A percentile compares a stretch with the other conserved stretches of the same genome.
Evolutionary conservation across 1,140 invertebrate species (phyloP).

Genomic region (Eupristina koningsbergeri): DNA sequence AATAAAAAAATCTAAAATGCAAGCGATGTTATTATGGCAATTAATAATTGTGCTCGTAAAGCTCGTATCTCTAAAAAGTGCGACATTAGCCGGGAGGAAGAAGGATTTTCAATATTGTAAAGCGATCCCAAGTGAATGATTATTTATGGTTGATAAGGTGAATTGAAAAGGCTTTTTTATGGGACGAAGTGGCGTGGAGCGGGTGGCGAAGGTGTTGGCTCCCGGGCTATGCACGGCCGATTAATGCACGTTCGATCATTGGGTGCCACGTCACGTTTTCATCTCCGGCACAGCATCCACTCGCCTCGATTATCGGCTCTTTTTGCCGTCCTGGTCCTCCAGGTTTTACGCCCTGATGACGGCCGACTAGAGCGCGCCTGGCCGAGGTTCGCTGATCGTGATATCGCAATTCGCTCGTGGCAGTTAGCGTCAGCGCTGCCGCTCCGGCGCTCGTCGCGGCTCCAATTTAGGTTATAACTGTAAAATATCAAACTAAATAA

Average conservation of each 20-base stretch:
- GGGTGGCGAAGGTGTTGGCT: neutral
- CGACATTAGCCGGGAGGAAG: too few relatives aligned
- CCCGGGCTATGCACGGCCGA: neutral
- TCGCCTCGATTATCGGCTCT: neutral
- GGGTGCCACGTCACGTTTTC: neutral
- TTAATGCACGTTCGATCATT: neutral
- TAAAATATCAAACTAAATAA: neutral
- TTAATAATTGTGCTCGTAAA: too few relatives aligned
- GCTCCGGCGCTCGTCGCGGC: neutral
- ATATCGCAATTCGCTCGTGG: neutral
- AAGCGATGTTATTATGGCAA: too few relatives aligned
- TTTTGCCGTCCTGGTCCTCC: too few relatives aligned
- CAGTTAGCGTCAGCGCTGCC: neutral
- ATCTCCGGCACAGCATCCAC: neutral
- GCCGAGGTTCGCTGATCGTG: neutral
- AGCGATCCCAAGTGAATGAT: too few relatives aligned
- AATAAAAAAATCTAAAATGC: too few relatives aligned
- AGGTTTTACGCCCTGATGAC: too few relatives aligned
- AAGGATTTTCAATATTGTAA: too few relatives aligned
- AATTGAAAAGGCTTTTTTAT: too few relatives aligned
- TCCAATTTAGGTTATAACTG: neutral
- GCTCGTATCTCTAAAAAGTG: too few relatives aligned
- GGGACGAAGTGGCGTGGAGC: neutral
- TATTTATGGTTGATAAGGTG: too few relatives aligned
- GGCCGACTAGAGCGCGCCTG: too few relatives aligned